These are phyloP conservation scores for Copidosoma floridanum DNA, from an alignment of 1,140 invertebrate species.

Conservation along the genomic window DNA sequence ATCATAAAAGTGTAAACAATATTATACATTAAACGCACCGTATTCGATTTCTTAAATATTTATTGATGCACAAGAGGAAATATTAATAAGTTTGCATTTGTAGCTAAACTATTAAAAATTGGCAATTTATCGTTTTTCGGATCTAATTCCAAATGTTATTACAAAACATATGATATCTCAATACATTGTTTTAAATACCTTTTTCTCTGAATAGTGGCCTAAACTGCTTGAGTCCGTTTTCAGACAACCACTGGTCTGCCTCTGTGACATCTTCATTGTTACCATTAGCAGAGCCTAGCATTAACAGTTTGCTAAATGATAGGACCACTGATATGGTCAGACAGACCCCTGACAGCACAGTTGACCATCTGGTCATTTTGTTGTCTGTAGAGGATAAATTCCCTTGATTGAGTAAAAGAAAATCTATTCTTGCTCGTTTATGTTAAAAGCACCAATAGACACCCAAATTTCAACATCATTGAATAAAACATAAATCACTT, in stretches of 20 bases:
- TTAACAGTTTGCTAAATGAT: slow-evolving; percentile 51
- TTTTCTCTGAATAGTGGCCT: slow-evolving; percentile 67
- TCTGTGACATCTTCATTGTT: slow-evolving; percentile 58
- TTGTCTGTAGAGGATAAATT: too few relatives aligned
- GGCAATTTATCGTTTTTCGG: too few relatives aligned
- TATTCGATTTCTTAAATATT: too few relatives aligned
- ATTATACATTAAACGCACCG: too few relatives aligned
- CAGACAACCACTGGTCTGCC: slow-evolving; percentile 71
- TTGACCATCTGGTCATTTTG: slow-evolving; percentile 56
- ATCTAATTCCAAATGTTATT: too few relatives aligned
- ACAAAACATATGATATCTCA: not conserved
- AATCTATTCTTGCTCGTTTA: not conserved
- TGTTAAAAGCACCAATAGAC: too few relatives aligned
- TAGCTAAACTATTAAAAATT: too few relatives aligned
- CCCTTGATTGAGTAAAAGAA: slow-evolving; percentile 19
- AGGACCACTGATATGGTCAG: slow-evolving; percentile 53
- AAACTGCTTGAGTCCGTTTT: slow-evolving; percentile 67
- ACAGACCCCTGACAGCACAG: slow-evolving; percentile 53
- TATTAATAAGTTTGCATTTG: too few relatives aligned
- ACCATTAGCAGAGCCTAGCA: slow-evolving; percentile 49
- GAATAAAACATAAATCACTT: too few relatives aligned
- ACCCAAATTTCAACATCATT: too few relatives aligned
- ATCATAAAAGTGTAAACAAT: too few relatives aligned
- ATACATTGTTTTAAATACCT: slow-evolving; percentile 62
- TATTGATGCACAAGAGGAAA: too few relatives aligned